Conservation (phyloP, 2,113 vertebrate species). For the Acanthisitta chloris region DNA sequence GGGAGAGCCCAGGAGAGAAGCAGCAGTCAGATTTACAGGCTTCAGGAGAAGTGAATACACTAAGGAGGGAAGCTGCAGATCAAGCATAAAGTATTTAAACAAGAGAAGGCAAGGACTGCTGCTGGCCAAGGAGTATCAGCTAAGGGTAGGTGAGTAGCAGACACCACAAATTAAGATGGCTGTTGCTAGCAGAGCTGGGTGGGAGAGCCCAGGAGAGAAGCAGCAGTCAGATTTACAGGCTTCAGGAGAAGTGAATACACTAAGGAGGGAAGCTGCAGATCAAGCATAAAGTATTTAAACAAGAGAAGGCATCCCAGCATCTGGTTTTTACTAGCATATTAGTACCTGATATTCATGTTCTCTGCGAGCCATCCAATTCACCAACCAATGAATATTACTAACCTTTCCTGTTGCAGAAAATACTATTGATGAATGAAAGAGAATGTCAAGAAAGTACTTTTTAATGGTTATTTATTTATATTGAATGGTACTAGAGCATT, state of each 20-base stretch:
- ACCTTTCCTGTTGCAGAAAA: constrained; percentile 54
- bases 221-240: neutral
- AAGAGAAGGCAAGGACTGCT: neutral
- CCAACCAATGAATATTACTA: constrained; percentile 38
- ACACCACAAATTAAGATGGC: neutral
- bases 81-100: neutral
- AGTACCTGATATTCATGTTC: constrained; percentile 29
- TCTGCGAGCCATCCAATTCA: constrained; percentile 6
- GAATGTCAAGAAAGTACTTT: constrained; percentile 57
- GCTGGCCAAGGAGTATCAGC: neutral
- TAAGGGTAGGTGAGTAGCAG: neutral
- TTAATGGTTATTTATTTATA: constrained; percentile 69
- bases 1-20: neutral
- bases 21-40: neutral
- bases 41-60: neutral
- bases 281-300: neutral
- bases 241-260: neutral
- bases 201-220: neutral
- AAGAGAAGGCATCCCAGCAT: neutral
- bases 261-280: neutral
- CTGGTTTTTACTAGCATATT: constrained; percentile 27
- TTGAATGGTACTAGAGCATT: constrained; percentile 44
- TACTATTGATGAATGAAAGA: constrained; percentile 5
- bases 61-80: neutral
- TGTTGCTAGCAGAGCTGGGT: neutral